These are phyloP conservation scores for Drosophila koepferae DNA, from an alignment of 2,888 invertebrate species.

Conservation along the genomic window DNA sequence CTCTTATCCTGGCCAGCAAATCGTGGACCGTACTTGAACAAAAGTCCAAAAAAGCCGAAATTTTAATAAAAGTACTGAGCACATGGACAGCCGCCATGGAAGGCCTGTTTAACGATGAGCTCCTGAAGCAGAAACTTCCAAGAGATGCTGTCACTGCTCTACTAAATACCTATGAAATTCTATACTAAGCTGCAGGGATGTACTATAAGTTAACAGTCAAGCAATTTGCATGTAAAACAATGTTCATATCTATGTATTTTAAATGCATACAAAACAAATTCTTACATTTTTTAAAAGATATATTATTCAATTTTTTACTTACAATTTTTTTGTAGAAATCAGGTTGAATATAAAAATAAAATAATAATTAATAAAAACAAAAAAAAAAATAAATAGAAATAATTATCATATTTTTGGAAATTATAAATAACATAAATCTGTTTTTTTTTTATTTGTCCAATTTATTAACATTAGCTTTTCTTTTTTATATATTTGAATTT, in stretches of 20 bases:
- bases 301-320: no score
- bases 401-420: no score
- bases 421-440: no score
- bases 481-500: no score
- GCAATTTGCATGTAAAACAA: background rate
- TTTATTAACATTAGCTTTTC: no score
- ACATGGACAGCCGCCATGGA: background rate
- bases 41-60: background rate
- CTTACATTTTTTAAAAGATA: background rate
- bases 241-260: background rate
- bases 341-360: no score
- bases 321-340: no score
- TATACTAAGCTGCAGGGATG: background rate
- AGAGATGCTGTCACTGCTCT: background rate
- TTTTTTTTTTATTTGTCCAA: no score
- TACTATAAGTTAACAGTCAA: background rate
- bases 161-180: background rate
- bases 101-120: background rate
- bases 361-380: no score
- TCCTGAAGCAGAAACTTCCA: background rate
- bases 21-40: background rate
- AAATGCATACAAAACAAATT: background rate
- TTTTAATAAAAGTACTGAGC: background rate
- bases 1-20: slow-evolving; percentile 29
- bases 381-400: no score